Percentiles rank a stretch among this genome's conserved stretches.
Conservation (phyloP, 2,888 invertebrate species). For the Lydus trimaculatus region DNA sequence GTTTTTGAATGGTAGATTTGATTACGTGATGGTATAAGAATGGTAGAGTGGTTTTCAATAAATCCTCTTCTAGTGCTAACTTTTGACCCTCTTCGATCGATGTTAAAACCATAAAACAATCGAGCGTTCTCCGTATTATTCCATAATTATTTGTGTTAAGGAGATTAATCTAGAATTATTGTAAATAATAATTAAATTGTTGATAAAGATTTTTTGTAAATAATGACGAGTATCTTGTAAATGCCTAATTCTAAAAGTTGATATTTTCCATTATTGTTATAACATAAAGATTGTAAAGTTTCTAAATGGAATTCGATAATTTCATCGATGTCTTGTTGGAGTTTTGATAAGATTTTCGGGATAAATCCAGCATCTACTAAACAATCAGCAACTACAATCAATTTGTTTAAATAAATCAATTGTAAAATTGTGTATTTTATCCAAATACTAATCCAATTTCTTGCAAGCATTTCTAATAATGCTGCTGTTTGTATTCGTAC, state of each 20-base stretch:
- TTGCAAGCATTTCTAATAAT: constrained; percentile 56
- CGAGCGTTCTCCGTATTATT: constrained; percentile 49
- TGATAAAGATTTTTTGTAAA: constrained; percentile 14
- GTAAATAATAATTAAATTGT: not conserved
- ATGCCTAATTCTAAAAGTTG: constrained; percentile 56
- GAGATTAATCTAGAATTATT: constrained; percentile 41
- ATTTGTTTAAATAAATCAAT: not conserved
- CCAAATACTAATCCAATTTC: constrained; percentile 51
- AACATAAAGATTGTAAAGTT: constrained; percentile 55
- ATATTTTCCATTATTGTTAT: constrained; percentile 55
- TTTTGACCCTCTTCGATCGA: constrained; percentile 53
- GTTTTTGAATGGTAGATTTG: too few relatives aligned
- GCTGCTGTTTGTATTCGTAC: constrained; percentile 58
- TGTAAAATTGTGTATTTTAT: constrained; percentile 12
- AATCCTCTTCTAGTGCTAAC: constrained; percentile 51
- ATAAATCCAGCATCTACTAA: constrained; percentile 56
- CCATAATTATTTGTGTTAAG: constrained; percentile 46
- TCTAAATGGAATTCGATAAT: constrained; percentile 55
- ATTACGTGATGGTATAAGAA: constrained; percentile 39
- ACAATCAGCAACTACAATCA: constrained; percentile 55
- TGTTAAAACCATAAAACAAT: constrained; percentile 53
- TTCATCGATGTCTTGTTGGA: constrained; percentile 44
- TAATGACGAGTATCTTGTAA: constrained; percentile 52
- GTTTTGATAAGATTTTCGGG: constrained; percentile 48
- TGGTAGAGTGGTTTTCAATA: constrained; percentile 42